A percentile compares a stretch with the other conserved stretches of the same genome.
phyloP scores from a whole-genome alignment of 2,888 invertebrate species.

The Brachyptera putata region DNA sequence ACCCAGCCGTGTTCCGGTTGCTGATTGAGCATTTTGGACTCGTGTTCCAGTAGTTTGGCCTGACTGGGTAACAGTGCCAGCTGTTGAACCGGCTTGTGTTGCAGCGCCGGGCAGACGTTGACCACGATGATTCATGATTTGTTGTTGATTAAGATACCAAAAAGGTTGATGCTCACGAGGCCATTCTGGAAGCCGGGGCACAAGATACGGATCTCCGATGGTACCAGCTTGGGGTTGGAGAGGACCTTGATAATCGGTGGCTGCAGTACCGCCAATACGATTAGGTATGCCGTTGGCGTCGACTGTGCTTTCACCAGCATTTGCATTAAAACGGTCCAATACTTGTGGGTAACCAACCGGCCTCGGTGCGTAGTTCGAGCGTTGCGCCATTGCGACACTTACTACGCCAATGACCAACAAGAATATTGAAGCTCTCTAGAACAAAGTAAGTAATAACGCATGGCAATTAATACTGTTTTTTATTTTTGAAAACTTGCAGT shows the following conservation, averaged over 20 bases:
- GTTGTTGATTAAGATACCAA: constrained; percentile 28
- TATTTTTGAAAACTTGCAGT: too few relatives aligned
- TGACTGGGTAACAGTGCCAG: neutral
- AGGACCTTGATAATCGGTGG: neutral
- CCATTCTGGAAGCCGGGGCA: constrained; percentile 21
- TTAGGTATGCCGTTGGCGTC: constrained; percentile 5
- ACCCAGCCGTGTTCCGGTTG: neutral
- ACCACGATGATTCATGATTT: constrained; percentile 22
- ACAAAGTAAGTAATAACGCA: neutral
- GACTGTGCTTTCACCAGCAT: neutral
- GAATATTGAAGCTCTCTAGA: neutral
- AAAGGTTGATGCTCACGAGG: constrained; percentile 26
- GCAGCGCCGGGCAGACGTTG: constrained; percentile 7
- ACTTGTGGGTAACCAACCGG: neutral
- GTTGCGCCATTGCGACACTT: neutral
- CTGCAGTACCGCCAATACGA: neutral
- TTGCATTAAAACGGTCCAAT: neutral
- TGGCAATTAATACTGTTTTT: too few relatives aligned
- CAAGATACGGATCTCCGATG: constrained; percentile 20
- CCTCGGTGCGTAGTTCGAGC: constrained; percentile 9
- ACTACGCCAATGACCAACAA: neutral
- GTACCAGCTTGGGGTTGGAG: neutral
- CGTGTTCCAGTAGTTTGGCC: too few relatives aligned
- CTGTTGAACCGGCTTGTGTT: neutral
- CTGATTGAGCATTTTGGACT: too few relatives aligned